A percentile compares a stretch with the other conserved stretches of the same genome.
Evolutionary conservation across 2,797 vertebrate species (phyloP).

Genomic region (Bufotes viridis): DNA sequence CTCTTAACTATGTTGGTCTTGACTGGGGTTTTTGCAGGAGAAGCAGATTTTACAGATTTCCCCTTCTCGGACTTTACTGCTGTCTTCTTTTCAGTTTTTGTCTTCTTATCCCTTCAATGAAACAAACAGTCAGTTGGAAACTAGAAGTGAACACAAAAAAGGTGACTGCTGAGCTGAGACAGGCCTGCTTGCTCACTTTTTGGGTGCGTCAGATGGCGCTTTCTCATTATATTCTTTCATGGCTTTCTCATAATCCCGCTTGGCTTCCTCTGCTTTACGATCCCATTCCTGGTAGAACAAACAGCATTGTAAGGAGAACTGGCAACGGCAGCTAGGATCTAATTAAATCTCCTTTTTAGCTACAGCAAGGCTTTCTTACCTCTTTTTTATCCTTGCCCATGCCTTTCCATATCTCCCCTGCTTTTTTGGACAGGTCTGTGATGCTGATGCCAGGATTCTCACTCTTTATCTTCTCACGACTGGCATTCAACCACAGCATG

Average conservation of each 20-base stretch:
- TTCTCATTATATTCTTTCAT: constrained; percentile 91
- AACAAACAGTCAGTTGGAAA: background rate
- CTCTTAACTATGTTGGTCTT: constrained; percentile 89
- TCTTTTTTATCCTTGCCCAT: constrained; percentile 92
- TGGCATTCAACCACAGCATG: constrained; percentile 95
- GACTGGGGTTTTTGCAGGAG: constrained; percentile 66
- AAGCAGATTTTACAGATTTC: constrained; percentile 70
- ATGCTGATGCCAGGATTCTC: constrained; percentile 94
- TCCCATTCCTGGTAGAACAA: constrained; percentile 85
- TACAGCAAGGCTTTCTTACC: constrained; percentile 69
- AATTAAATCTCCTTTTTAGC: background rate
- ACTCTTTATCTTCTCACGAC: constrained; percentile 89
- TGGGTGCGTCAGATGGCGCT: constrained; percentile 76
- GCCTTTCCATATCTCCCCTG: constrained; percentile 94
- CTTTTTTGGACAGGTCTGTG: constrained; percentile 95
- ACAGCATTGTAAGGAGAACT: background rate
- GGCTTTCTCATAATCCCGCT: constrained; percentile 86
- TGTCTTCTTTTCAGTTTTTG: constrained; percentile 45
- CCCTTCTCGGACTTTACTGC: constrained; percentile 77
- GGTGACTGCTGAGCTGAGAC: background rate
- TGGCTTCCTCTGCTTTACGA: constrained; percentile 88
- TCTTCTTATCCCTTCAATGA: constrained; percentile 71
- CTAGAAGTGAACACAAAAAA: background rate
- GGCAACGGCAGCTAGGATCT: background rate
- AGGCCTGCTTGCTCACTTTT: constrained; percentile 75